Conservation (phyloP, 2,113 vertebrate genomes). For the Chaenocephalus aceratus region DNA sequence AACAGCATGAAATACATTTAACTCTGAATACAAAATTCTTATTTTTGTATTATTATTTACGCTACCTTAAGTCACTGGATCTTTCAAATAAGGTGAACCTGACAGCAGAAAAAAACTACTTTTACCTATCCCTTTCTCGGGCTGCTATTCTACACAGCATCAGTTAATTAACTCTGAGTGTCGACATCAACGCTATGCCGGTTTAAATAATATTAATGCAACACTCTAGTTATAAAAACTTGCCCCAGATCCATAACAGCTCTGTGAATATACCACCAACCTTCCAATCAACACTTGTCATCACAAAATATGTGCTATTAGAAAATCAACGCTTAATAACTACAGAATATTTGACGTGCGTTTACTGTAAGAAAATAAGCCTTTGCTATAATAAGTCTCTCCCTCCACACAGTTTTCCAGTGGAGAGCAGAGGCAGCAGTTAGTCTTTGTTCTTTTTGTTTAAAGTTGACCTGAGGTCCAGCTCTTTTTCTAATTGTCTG, state of each 20-base stretch:
- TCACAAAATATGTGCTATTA: conserved; percentile 16
- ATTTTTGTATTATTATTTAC: background rate
- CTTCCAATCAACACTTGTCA: conserved; percentile 41
- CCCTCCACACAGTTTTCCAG: background rate
- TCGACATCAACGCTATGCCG: conserved; percentile 27
- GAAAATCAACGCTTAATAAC: background rate
- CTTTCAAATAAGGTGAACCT: background rate
- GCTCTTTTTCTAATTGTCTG: background rate
- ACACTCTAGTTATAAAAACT: conserved; percentile 25
- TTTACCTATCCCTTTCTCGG: background rate
- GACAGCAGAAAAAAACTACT: background rate
- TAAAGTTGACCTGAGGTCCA: background rate
- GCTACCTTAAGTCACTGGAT: background rate
- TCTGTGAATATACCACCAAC: conserved; percentile 13
- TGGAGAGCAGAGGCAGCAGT: background rate
- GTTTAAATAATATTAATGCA: conserved; percentile 29
- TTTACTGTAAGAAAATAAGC: background rate
- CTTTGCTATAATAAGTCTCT: background rate
- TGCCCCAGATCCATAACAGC: conserved; percentile 12
- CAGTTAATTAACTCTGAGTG: conserved; percentile 41
- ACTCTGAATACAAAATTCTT: background rate
- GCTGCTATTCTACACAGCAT: background rate
- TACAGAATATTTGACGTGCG: background rate
- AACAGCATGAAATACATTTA: background rate
- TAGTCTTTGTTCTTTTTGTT: background rate